Evolutionary conservation across 1,140 invertebrate species (phyloP).

Genomic region (Caenorhabditis latens): DNA sequence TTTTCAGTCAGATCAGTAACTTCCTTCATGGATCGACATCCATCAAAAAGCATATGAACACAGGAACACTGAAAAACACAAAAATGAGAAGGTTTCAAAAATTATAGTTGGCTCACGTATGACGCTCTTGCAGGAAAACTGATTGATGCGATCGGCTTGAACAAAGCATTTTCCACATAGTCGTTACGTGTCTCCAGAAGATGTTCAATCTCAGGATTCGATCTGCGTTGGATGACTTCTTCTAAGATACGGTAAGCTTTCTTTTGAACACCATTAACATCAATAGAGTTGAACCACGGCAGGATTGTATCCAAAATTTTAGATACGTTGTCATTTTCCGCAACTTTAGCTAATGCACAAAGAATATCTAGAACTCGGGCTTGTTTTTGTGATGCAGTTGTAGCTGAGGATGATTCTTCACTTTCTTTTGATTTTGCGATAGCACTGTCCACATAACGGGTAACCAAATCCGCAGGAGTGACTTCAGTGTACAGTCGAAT

Average conservation of each 20-base stretch:
- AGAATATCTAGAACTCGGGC: conserved; percentile 66
- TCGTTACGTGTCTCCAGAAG: conserved; percentile 19
- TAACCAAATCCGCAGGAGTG: conserved; percentile 63
- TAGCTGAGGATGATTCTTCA: not conserved
- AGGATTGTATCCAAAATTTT: conserved; percentile 61
- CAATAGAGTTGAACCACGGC: conserved; percentile 61
- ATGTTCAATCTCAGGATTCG: conserved; percentile 21
- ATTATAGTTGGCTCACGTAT: conserved; percentile 2
- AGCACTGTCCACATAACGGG: conserved; percentile 59
- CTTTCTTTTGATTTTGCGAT: conserved; percentile 60
- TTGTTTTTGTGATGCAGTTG: conserved; percentile 50
- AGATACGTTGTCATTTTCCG: conserved; percentile 38
- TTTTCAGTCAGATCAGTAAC: conserved; percentile 49
- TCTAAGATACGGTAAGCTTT: conserved; percentile 67
- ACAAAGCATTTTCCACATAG: conserved; percentile 49
- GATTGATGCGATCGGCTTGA: conserved; percentile 53
- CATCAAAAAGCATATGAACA: conserved; percentile 43
- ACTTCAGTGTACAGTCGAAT: conserved; percentile 65
- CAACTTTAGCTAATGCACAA: conserved; percentile 57
- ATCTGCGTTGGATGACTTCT: conserved; percentile 63
- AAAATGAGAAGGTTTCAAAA: not conserved
- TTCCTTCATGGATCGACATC: conserved; percentile 34
- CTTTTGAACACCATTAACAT: conserved; percentile 61
- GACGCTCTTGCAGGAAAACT: conserved; percentile 57
- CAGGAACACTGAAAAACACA: conserved; percentile 47